Base-by-base conservation (phyloP, 2,888 invertebrate genomes). In the Lasioglossum villosulum region DNA sequence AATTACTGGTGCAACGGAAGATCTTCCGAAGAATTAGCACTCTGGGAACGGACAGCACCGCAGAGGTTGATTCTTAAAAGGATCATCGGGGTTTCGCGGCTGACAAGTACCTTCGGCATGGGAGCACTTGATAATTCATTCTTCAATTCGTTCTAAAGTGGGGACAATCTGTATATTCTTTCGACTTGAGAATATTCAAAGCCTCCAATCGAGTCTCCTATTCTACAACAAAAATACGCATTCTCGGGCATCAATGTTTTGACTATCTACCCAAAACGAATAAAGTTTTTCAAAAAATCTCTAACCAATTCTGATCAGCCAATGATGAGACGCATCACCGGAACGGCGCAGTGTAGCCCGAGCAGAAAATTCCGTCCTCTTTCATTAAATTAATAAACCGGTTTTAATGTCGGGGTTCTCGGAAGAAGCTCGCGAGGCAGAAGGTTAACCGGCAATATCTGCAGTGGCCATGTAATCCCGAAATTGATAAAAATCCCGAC, bases 401-500 rank as follows among this genome's bases (percentile, higher is more conserved):
- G 52, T 52, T 52, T 23, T 52, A 52, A 52, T 23, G 52, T 59
- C 59, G 27, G 4, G 14, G 5, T 59, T 59, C 59, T 59, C 59
- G 59, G 59, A 59, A 59, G 59, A 59, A 14, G 59, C 59, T 59
- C 27, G 59, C 27, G 14, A 52, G 59, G 59, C 27, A 16, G 27
- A n/a, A 4, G 59, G 59, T 59, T 59, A 59, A 16, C 34, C 73
- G 30, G 52, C 52, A 52, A 74, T 56, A 75, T 56, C 52, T n/a
- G 39, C 56, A 8, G 39, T 39, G 39, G 52, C 52, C 66, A 30
- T 34, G 66, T 75, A 27, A 59, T 16, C 52, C 37, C 39, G 19
- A 56, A 75, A 27, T 75, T 56, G 75, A 56, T 56, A 59, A 75
- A 75, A 75, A 75, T 75, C 73, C 52, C 10, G 19, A 34, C 48